Conservation (phyloP, 2,888 invertebrate species). For the Mythimna pallens region DNA sequence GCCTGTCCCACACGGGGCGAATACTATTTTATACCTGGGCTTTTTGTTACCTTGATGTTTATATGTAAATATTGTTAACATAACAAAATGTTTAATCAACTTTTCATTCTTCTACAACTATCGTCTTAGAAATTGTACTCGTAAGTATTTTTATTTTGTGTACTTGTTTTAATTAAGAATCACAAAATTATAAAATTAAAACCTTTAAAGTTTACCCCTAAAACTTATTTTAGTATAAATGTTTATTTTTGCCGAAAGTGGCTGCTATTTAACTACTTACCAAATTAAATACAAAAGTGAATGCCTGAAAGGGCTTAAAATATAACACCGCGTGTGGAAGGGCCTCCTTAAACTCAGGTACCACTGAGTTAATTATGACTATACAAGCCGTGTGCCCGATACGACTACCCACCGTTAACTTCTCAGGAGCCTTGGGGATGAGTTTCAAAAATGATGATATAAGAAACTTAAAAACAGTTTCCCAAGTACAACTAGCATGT, state of each 20-base stretch:
- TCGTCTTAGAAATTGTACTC: background rate
- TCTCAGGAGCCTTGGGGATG: background rate
- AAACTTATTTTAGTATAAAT: background rate
- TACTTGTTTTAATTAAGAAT: too few relatives aligned
- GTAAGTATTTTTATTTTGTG: background rate
- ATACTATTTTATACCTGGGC: conserved; percentile 50
- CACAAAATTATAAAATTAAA: too few relatives aligned
- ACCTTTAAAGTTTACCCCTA: too few relatives aligned
- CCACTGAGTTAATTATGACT: conserved; percentile 86
- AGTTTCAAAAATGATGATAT: background rate
- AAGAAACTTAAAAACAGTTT: background rate
- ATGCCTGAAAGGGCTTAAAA: conserved; percentile 8
- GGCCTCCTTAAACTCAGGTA: conserved; percentile 84
- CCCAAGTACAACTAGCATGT: background rate
- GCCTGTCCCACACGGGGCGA: conserved; percentile 80
- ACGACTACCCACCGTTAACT: background rate
- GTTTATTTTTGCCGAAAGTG: background rate
- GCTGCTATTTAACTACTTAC: background rate
- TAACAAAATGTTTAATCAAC: background rate
- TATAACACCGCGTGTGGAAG: conserved; percentile 76
- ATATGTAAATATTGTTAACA: conserved; percentile 7
- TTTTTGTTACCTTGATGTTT: conserved; percentile 34
- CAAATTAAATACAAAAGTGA: background rate
- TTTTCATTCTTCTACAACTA: background rate
- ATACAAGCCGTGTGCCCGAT: conserved; percentile 38